Base-by-base conservation (phyloP, 2,888 invertebrate species). In the Dynastes grantii region DNA sequence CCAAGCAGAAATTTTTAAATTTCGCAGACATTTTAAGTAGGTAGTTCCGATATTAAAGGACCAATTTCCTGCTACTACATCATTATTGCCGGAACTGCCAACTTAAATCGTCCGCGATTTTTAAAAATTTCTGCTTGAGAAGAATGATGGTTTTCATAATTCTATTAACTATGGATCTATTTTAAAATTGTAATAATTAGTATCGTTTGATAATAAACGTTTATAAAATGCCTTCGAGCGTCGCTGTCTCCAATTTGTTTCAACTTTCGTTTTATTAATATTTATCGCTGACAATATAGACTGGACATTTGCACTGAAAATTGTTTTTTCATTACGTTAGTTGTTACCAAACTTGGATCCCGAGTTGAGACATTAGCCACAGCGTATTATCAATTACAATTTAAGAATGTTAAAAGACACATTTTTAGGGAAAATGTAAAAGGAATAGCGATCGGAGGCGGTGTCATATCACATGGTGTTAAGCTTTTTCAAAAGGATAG, bases 401-500 rank as follows among this genome's bases (percentile, higher is more conserved):
- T 16, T 53, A 0, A 8, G n/a, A 1, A 55, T 55, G 5, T 5
- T 22, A 22, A 8, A 55, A 55, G 55, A 5, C 13, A 8, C n/a
- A 22, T n/a, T 61, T 75, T 40, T 76, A 85, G 86, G 55, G 76
- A 82, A n/a, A 79, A 82, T 61, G 81, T 82, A 49, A 64, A 80
- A 67, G 78, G 81, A 37, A 84, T 86, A 0, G 87, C 87, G 63
- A 68, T 87, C 29, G 86, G 85, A 32, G 87, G 87, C 77, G 87
- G 87, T 37, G 81, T 86, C 9, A 73, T 55, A 83, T 85, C 37
- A 80, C 80, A 77, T 84, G 85, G 32, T 84, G 73, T 78, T 45
- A 77, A 77, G 32, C 63, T 61, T 11, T 77, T 77, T 63, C 58
- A 77, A 29, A 32, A 71, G 5, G 9, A 37, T 40, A 29, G 27